A percentile compares a stretch with the other conserved stretches of the same genome.
phyloP scores from a whole-genome alignment of 2,113 vertebrate species.

The Lutjanus erythropterus region DNA sequence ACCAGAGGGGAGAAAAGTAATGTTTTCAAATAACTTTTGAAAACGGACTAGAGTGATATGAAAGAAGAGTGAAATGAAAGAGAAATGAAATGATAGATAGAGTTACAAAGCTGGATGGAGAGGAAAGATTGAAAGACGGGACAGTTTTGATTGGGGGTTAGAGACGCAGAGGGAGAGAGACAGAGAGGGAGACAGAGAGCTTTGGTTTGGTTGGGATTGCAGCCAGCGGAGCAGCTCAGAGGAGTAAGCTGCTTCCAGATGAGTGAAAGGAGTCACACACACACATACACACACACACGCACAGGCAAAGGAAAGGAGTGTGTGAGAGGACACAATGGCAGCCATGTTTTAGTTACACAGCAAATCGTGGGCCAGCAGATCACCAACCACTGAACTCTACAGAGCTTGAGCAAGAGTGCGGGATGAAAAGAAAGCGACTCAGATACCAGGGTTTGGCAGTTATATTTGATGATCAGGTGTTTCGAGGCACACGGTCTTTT shows the following conservation, averaged over 20 bases:
- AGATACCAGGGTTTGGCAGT: not conserved
- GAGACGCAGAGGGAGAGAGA: slow-evolving; percentile 31
- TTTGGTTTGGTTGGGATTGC: slow-evolving; percentile 71
- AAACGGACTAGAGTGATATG: slow-evolving; percentile 57
- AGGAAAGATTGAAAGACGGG: slow-evolving; percentile 66
- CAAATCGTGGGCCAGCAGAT: slow-evolving; percentile 25
- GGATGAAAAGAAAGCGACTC: not conserved
- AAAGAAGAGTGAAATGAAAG: slow-evolving; percentile 55
- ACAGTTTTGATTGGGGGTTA: slow-evolving; percentile 64
- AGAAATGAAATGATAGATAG: slow-evolving; percentile 61
- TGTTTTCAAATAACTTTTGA: slow-evolving; percentile 63
- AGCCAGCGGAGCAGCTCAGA: slow-evolving; percentile 76
- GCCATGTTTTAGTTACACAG: slow-evolving; percentile 45
- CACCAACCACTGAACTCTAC: slow-evolving; percentile 24
- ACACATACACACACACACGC: slow-evolving; percentile 21
- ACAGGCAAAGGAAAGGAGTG: slow-evolving; percentile 27
- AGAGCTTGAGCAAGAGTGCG: not conserved
- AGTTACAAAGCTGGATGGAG: slow-evolving; percentile 61
- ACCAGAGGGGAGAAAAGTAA: slow-evolving; percentile 23
- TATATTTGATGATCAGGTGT: not conserved
- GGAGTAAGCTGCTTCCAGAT: slow-evolving; percentile 77
- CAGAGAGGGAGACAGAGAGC: slow-evolving; percentile 21
- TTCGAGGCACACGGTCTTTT: not conserved
- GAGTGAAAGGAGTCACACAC: slow-evolving; percentile 68
- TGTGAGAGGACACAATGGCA: slow-evolving; percentile 51